These are phyloP conservation scores for Lasioglossum zephyrum DNA, from an alignment of 2,888 invertebrate species.

Conservation along the genomic window DNA sequence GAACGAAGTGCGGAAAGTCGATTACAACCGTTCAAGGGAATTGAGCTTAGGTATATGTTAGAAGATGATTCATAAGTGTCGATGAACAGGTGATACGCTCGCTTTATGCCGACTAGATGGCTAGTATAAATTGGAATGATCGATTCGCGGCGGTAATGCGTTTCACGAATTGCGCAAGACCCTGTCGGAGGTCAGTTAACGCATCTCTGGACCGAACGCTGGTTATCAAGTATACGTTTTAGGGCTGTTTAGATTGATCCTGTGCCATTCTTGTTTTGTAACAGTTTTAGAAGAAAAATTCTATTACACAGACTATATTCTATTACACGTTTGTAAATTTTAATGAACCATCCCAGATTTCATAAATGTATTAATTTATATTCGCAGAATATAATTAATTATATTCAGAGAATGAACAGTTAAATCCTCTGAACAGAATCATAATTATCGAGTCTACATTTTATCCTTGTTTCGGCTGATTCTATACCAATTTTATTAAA, in stretches of 20 bases:
- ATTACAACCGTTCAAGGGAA: neutral
- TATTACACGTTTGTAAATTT: too few relatives aligned
- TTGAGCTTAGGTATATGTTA: neutral
- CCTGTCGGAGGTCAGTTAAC: neutral
- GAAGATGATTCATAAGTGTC: neutral
- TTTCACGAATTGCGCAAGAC: constrained; percentile 1
- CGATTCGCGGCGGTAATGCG: neutral
- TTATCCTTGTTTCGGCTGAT: too few relatives aligned
- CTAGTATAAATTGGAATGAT: neutral
- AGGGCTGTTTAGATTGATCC: neutral
- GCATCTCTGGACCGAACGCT: neutral
- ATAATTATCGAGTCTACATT: too few relatives aligned
- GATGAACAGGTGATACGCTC: neutral
- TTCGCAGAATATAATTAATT: too few relatives aligned
- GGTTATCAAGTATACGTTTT: neutral
- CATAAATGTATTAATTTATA: too few relatives aligned
- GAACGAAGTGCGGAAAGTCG: neutral
- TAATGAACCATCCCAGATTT: too few relatives aligned
- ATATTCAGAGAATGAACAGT: too few relatives aligned
- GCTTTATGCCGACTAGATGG: neutral
- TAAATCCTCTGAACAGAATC: too few relatives aligned
- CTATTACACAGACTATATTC: neutral
- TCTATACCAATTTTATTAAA: too few relatives aligned
- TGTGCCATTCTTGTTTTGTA: neutral
- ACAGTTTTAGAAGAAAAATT: neutral